Conservation (phyloP, 2,888 invertebrate genomes). For the Opisthograptis luteolata region DNA sequence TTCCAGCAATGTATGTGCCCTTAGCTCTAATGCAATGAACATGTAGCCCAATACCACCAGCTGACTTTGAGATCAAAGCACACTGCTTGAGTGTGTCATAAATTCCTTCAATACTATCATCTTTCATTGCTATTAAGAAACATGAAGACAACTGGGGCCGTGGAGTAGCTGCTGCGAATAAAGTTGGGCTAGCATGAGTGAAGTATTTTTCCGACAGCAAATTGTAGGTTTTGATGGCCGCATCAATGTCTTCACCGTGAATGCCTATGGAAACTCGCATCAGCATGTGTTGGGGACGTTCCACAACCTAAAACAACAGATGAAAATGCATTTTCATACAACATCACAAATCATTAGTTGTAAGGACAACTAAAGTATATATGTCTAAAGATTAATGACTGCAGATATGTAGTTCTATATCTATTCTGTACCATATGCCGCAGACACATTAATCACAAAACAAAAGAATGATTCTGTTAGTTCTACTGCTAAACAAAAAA, state of each 20-base stretch:
- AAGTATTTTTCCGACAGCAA: slow-evolving; percentile 97
- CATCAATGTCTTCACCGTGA: slow-evolving; percentile 96
- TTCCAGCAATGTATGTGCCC: slow-evolving; percentile 96
- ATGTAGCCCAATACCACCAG: slow-evolving; percentile 98
- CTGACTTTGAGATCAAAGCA: slow-evolving; percentile 97
- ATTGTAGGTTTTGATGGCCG: slow-evolving; percentile 98
- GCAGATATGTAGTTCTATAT: no score
- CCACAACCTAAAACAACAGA: slow-evolving; percentile 86
- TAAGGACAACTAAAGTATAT: no score
- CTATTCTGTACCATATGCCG: no score
- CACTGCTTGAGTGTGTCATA: slow-evolving; percentile 96
- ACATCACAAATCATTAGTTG: no score
- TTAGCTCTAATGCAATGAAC: slow-evolving; percentile 97
- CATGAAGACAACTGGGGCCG: slow-evolving; percentile 97
- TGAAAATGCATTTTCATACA: no score
- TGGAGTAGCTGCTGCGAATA: slow-evolving; percentile 97
- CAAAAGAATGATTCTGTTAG: no score
- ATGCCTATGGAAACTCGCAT: slow-evolving; percentile 99
- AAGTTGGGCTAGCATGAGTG: slow-evolving; percentile 98
- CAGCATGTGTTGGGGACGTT: slow-evolving; percentile 99
- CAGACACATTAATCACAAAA: no score
- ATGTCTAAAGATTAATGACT: no score
- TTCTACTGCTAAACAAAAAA: no score
- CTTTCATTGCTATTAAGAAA: slow-evolving; percentile 96
- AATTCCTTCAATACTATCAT: slow-evolving; percentile 98